Evolutionary conservation across 2,888 invertebrate genomes (phyloP).

Genomic region (Chaetoderma sp.): DNA sequence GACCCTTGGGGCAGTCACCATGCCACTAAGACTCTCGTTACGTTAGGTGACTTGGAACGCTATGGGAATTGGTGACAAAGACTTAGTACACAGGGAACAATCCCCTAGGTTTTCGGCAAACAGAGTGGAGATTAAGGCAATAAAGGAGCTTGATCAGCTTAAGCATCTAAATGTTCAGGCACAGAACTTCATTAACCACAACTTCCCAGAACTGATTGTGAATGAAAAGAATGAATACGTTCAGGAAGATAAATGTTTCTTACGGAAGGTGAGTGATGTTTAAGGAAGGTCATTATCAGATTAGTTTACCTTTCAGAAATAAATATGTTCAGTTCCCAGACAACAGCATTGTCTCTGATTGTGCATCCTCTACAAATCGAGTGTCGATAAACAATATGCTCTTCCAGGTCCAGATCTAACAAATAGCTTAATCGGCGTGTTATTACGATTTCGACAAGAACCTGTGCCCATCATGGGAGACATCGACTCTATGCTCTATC

Average conservation of each 20-base stretch:
- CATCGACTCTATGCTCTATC: slow-evolving; percentile 24
- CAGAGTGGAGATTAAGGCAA: slow-evolving; percentile 9
- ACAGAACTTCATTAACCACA: slow-evolving; percentile 17
- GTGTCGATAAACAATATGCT: not conserved
- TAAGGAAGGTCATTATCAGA: slow-evolving; percentile 17
- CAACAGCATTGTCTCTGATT: slow-evolving; percentile 6
- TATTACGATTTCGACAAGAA: slow-evolving; percentile 16
- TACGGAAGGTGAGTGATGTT: slow-evolving; percentile 8
- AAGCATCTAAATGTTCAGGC: slow-evolving; percentile 22
- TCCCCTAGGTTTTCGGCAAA: slow-evolving; percentile 1
- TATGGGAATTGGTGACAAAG: slow-evolving; percentile 1
- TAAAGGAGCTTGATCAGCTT: slow-evolving; percentile 5
- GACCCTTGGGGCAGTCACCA: slow-evolving; percentile 32
- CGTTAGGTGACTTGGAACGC: slow-evolving; percentile 33
- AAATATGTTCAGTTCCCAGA: slow-evolving; percentile 7
- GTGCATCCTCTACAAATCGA: slow-evolving; percentile 5
- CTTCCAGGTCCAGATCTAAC: slow-evolving; percentile 4
- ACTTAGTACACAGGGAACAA: not conserved
- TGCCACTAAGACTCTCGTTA: slow-evolving; percentile 20
- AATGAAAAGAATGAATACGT: slow-evolving; percentile 19
- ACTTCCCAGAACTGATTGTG: slow-evolving; percentile 25
- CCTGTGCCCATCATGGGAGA: slow-evolving; percentile 14
- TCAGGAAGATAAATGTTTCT: slow-evolving; percentile 12
- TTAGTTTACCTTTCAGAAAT: slow-evolving; percentile 14
- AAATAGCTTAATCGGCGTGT: slow-evolving; percentile 5